These are phyloP conservation scores for Gobio gobio DNA, from an alignment of 2,113 vertebrate species.

Conservation along the genomic window DNA sequence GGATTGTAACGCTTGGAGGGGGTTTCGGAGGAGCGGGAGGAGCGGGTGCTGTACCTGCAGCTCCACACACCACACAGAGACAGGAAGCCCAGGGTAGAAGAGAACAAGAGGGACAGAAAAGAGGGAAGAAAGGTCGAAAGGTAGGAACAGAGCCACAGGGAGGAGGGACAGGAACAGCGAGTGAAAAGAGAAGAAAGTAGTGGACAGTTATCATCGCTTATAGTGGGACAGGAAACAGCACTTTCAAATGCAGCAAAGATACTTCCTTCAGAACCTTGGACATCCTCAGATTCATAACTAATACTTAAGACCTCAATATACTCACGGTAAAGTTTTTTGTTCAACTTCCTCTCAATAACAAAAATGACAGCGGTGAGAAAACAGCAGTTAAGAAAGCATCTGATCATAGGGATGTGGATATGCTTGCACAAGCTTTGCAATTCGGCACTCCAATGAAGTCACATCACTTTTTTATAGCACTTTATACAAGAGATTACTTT, in stretches of 20 bases:
- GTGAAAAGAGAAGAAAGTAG: slow-evolving; percentile 21
- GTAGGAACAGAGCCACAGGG: slow-evolving; percentile 26
- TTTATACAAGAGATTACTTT: too few species aligned
- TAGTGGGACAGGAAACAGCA: background rate
- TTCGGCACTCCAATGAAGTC: too few species aligned
- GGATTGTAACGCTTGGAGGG: slow-evolving; percentile 75
- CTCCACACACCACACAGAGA: slow-evolving; percentile 59
- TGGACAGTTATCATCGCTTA: background rate
- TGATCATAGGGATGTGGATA: too few species aligned
- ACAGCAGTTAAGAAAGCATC: too few species aligned
- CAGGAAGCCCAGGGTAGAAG: slow-evolving; percentile 51
- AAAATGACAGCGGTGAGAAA: too few species aligned
- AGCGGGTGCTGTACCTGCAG: slow-evolving; percentile 83
- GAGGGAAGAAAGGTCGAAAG: slow-evolving; percentile 30
- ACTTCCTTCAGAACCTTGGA: slow-evolving; percentile 8
- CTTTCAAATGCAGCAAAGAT: background rate
- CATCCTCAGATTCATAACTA: slow-evolving; percentile 8
- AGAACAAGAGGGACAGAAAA: slow-evolving; percentile 37
- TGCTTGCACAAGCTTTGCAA: too few species aligned
- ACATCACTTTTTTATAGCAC: too few species aligned
- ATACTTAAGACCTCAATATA: background rate
- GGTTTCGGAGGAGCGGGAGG: slow-evolving; percentile 77
- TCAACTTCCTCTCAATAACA: too few species aligned
- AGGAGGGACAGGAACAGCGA: background rate
- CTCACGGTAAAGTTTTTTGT: background rate